Base-by-base conservation (phyloP, 2,888 invertebrate species). In the Cheilosia scutellata region DNA sequence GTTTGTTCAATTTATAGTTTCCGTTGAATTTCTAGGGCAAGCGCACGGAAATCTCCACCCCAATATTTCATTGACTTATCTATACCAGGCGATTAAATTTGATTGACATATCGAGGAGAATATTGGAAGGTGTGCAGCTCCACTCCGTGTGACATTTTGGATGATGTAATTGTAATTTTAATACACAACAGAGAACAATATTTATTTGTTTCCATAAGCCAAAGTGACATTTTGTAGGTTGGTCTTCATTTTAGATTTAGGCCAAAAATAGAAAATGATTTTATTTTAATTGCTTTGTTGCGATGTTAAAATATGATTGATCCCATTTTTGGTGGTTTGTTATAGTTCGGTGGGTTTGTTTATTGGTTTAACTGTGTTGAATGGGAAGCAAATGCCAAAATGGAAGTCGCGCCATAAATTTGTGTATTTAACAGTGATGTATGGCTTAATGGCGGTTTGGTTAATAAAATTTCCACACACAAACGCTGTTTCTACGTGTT, bases 1-100 rank as follows among this genome's bases (percentile, higher is more conserved):
- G n/a, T n/a, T n/a, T n/a, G n/a, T n/a, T n/a, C 42, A 72, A 72
- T 72, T 72, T 44, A 72, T 62, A 53, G 31, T 31, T 62, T 72
- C 62, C 72, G 62, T 33, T 42, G 44, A 42, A 53, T 25, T 71
- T 60, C 11, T 27, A 25, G 27, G 51, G 27, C 44, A 44, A 13
- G n/a, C n/a, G 5, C 44, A 6, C 16, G 44, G 13, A 25, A 13
- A 51, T 51, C 51, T 51, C 27, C 51, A 13, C 25, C 25, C 3
- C 7, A 2, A 5, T 31, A n/a, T 49, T 27, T 2, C 6, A 57
- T 66, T 66, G 27, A 55, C 27, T 68, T 68, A 55, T 68, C 66
- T 55, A 37, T 13, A 2, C 53, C 4, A 37, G 7, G 9, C 66
- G 55, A 42, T 42, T 29, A 31, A 29, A 2, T 66, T 57, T 44